Evolutionary conservation across 2,797 vertebrate species (phyloP).

Genomic region (Cyclura pinguis): DNA sequence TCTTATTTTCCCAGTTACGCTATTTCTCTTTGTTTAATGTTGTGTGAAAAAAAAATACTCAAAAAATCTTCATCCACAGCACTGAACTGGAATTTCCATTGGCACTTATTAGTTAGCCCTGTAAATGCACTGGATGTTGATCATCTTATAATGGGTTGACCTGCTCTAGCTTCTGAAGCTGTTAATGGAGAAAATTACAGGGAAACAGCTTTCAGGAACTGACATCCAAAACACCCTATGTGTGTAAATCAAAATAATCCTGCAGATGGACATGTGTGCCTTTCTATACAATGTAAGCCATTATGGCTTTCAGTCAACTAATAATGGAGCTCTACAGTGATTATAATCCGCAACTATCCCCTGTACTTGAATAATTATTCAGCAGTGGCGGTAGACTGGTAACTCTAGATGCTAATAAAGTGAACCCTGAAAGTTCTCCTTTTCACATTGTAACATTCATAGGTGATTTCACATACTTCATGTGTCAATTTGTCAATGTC

Average conservation of each 20-base stretch:
- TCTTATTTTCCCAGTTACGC: background rate
- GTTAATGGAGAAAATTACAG: conserved; percentile 47
- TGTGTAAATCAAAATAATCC: conserved; percentile 17
- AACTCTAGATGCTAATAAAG: conserved; percentile 19
- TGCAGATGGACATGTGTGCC: conserved; percentile 13
- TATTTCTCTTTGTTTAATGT: background rate
- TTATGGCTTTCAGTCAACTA: conserved; percentile 37
- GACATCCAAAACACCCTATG: conserved; percentile 13
- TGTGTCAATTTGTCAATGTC: background rate
- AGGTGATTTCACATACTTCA: background rate
- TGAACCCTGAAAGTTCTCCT: conserved; percentile 24
- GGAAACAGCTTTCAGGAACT: conserved; percentile 47
- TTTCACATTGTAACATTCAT: conserved; percentile 22
- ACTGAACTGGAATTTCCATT: background rate
- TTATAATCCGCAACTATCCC: conserved; percentile 39
- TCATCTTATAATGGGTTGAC: background rate
- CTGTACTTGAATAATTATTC: conserved; percentile 24
- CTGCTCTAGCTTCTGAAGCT: conserved; percentile 28
- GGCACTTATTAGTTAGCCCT: background rate
- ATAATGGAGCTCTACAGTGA: conserved; percentile 36
- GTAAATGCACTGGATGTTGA: background rate
- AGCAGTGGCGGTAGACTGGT: conserved; percentile 35
- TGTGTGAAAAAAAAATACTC: background rate
- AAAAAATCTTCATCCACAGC: too few species aligned
- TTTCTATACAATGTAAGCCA: conserved; percentile 32